These are phyloP conservation scores for Pocillopora verrucosa DNA, from an alignment of 64 coral and sea anemone species.

Conservation along the genomic window DNA sequence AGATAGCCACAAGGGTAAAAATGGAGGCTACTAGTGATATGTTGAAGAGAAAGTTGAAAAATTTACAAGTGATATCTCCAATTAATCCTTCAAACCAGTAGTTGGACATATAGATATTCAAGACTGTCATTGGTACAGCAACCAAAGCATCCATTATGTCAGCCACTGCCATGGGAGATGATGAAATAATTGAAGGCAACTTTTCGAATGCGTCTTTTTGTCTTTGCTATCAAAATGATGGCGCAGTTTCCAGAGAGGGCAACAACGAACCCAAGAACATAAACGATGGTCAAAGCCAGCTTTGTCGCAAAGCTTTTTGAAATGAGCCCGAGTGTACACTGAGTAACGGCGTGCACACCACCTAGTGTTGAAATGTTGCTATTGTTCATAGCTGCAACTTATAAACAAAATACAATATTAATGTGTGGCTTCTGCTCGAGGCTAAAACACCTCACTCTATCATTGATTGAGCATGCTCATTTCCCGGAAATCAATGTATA, in stretches of 20 bases:
- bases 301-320: neutral
- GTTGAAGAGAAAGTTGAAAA: conserved; percentile 21
- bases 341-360: no score
- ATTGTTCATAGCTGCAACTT: neutral
- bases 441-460: no score
- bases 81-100: conserved; percentile 63
- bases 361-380: neutral
- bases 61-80: conserved; percentile 58
- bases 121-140: conserved; percentile 36
- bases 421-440: no score
- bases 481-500: no score
- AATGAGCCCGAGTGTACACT: neutral
- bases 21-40: conserved; percentile 54
- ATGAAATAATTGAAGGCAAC: conserved; percentile 76
- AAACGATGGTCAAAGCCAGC: conserved; percentile 38
- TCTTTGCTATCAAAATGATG: conserved; percentile 57
- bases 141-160: conserved; percentile 59
- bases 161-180: conserved; percentile 60
- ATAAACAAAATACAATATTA: neutral
- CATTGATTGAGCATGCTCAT: no score
- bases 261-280: conserved; percentile 41
- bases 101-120: neutral
- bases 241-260: conserved; percentile 55
- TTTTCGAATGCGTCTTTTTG: conserved; percentile 31
- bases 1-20: conserved; percentile 50